Conservation (phyloP, 1,140 invertebrate species). For the Proctacanthus coquilletti region DNA sequence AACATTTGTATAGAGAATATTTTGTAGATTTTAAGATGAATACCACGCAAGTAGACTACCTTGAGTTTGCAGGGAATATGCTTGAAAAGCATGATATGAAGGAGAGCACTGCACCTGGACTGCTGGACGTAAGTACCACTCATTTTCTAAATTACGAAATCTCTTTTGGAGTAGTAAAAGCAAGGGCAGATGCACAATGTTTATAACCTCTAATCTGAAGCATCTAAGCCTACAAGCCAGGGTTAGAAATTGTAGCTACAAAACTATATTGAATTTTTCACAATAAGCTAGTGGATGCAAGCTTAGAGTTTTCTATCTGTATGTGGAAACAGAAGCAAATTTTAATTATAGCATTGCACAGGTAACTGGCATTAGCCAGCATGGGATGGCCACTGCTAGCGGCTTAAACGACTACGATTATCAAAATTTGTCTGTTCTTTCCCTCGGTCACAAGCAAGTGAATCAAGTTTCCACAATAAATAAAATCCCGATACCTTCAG, state of each 20-base stretch:
- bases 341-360: conserved; percentile 3
- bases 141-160: not conserved
- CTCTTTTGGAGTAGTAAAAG: too few species aligned
- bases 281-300: too few species aligned
- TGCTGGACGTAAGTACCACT: conserved; percentile 16
- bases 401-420: conserved; percentile 84
- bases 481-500: conserved; percentile 75
- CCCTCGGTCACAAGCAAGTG: conserved; percentile 44
- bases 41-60: conserved; percentile 1
- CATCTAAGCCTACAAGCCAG: too few species aligned
- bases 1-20: too few species aligned
- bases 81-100: conserved; percentile 20
- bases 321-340: not conserved
- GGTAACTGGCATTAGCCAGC: conserved; percentile 25
- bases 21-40: too few species aligned
- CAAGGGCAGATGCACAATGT: too few species aligned
- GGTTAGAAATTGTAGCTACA: too few species aligned
- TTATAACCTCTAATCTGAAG: too few species aligned
- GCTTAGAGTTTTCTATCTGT: not conserved
- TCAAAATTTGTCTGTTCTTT: conserved; percentile 51
- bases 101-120: conserved; percentile 19
- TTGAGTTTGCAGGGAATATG: conserved; percentile 20
- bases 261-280: not conserved
- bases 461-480: conserved; percentile 66
- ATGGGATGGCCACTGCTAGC: conserved; percentile 39